Base-by-base conservation (phyloP, 1,140 invertebrate genomes). In the Aphis craccivora region DNA sequence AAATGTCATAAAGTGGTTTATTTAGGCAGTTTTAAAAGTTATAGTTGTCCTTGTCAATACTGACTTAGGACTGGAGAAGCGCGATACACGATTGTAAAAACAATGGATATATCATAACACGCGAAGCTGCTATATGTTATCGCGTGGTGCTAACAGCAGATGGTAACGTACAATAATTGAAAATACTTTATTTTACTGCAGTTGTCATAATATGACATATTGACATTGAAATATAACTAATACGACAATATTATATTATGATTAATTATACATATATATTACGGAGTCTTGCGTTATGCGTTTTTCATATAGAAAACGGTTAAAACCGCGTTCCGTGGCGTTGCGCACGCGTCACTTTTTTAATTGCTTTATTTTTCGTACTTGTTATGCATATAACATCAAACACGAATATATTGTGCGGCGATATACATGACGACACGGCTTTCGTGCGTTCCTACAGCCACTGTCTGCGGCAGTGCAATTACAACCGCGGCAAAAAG, bases 291-390 rank as follows among this genome's bases (percentile, higher is more conserved):
- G 37, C 8, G 6, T 87, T 45, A 6, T 14, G 25, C 43, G 48
- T 5, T 51, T 88, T 48, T 51, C 86, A n/a, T 76, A n/a, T 18
- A 53, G n/a, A 20, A 53, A 88, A 51, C 87, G n/a, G 87, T 88
- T 35, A 84, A 30, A 88, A 88, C 5, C 35, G 2, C 25, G 87
- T 88, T 88, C 87, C 48, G 20, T 53, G 20, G 87, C n/a, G 48
- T 48, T 88, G 87, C 45, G 87, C 86, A 53, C 48, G 87, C 87
- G 48, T 88, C 45, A n/a, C 2, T n/a, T 88, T 88, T 35, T 53
- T 88, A 88, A 87, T 87, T n/a, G 43, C 30, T 48, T 84, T n/a
- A 76, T 11, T 76, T 76, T 76, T 76, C 60, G 60, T 76, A 76
- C 30, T 76, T 7, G 60, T 14, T n/a, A 35, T 20, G n/a, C 60